These are phyloP conservation scores for Gonioctena quinquepunctata DNA, from an alignment of 1,140 invertebrate species.

Conservation along the genomic window DNA sequence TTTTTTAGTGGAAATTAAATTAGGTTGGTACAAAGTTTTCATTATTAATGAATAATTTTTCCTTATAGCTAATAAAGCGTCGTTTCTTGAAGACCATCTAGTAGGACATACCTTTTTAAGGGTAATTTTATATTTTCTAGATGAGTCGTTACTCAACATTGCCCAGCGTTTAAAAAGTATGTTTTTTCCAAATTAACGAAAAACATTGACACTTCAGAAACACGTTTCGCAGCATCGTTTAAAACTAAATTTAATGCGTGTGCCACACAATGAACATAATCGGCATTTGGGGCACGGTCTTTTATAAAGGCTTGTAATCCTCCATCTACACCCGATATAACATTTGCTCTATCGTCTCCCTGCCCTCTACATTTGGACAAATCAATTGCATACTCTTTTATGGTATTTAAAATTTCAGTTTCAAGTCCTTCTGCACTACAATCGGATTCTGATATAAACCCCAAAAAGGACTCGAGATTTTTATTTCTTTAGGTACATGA, in stretches of 20 bases:
- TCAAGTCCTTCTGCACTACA: constrained; percentile 27
- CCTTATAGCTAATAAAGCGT: constrained; percentile 33
- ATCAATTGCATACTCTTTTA: constrained; percentile 31
- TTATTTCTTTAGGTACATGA: constrained; percentile 25
- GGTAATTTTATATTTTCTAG: constrained; percentile 31
- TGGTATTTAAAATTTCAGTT: constrained; percentile 27
- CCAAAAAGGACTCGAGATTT: constrained; percentile 35
- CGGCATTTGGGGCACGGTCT: constrained; percentile 33
- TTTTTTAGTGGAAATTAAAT: constrained; percentile 35
- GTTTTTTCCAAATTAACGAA: constrained; percentile 20
- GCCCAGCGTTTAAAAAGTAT: constrained; percentile 28
- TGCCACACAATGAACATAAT: constrained; percentile 37
- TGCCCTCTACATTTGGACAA: constrained; percentile 35
- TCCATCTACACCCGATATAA: constrained; percentile 31
- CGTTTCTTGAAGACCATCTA: constrained; percentile 45
- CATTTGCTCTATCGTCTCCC: constrained; percentile 30
- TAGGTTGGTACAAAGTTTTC: constrained; percentile 17
- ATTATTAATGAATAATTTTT: constrained; percentile 28
- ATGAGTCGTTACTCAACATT: constrained; percentile 26
- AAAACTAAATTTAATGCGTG: constrained; percentile 37
- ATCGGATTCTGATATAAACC: constrained; percentile 32
- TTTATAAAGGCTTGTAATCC: constrained; percentile 32
- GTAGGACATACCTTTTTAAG: constrained; percentile 45
- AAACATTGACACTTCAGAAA: constrained; percentile 29
- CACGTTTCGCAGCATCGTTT: constrained; percentile 32